phyloP scores from a whole-genome alignment of 2,797 vertebrate genomes.

The Aeoliscus strigatus region DNA sequence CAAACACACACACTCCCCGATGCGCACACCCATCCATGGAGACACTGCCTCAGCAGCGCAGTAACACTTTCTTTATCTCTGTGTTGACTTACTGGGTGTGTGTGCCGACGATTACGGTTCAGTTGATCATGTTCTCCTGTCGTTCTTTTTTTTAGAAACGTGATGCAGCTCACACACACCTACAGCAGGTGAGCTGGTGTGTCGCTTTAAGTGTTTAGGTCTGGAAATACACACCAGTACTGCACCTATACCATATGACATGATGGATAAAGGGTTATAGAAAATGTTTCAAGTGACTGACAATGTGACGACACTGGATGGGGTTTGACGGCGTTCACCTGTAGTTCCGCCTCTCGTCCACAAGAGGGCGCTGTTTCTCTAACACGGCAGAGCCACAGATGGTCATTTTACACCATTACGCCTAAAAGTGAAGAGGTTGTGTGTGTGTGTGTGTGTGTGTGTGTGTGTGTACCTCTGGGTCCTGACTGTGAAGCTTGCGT shows the following conservation, averaged over 20 bases:
- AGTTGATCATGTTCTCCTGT: no score
- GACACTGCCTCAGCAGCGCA: constrained; percentile 17
- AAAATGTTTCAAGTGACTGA: constrained; percentile 16
- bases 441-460: neutral
- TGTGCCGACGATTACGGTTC: no score
- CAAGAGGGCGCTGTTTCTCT: constrained; percentile 44
- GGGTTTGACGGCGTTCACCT: constrained; percentile 33
- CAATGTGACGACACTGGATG: constrained; percentile 31
- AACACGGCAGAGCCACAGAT: constrained; percentile 21
- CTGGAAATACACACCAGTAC: constrained; percentile 19
- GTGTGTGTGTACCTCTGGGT: constrained; percentile 16
- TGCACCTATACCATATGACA: constrained; percentile 25
- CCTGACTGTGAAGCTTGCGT: constrained; percentile 53
- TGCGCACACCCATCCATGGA: constrained; percentile 45
- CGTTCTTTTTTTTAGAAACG: no score
- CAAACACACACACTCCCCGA: constrained; percentile 18
- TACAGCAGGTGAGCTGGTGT: constrained; percentile 10
- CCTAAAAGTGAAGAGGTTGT: constrained; percentile 47
- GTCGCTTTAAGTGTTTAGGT: constrained; percentile 28
- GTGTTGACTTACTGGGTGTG: constrained; percentile 47
- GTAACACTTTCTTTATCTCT: constrained; percentile 1
- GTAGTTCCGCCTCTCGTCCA: constrained; percentile 59
- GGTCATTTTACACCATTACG: constrained; percentile 54
- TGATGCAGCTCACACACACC: constrained; percentile 6
- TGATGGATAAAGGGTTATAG: constrained; percentile 31